Evolutionary conservation across 1,140 invertebrate genomes (phyloP).

Genomic region (Orchesella cincta): DNA sequence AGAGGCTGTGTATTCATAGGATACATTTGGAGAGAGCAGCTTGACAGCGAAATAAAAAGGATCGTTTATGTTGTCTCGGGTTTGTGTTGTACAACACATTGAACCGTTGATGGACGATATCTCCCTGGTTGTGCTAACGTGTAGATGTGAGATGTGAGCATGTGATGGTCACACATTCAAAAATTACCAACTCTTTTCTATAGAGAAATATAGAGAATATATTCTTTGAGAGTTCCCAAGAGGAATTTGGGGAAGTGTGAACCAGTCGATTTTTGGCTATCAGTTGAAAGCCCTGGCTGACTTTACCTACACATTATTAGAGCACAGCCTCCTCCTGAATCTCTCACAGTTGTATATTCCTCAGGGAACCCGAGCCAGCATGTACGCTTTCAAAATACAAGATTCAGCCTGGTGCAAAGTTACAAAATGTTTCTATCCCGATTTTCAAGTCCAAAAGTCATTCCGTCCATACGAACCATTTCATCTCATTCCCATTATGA

Average conservation of each 20-base stretch:
- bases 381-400: background rate
- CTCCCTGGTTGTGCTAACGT: too few species aligned
- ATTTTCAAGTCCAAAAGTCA: conserved; percentile 26
- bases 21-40: too few species aligned
- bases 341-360: background rate
- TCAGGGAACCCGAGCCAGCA: background rate
- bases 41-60: too few species aligned
- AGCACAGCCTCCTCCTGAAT: background rate
- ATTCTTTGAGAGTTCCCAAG: too few species aligned
- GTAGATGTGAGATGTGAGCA: too few species aligned
- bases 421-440: background rate
- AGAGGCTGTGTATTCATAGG: too few species aligned
- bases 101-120: too few species aligned
- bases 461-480: conserved; percentile 25
- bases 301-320: conserved; percentile 16
- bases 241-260: background rate
- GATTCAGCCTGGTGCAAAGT: background rate
- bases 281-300: background rate
- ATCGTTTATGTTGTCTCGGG: too few species aligned
- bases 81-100: too few species aligned
- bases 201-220: too few species aligned
- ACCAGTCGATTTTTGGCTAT: background rate
- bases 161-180: too few species aligned
- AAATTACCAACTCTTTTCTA: too few species aligned
- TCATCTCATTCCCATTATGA: conserved; percentile 22